phyloP scores from a whole-genome alignment of 2,888 invertebrate species.

The Eurytoma californica region DNA sequence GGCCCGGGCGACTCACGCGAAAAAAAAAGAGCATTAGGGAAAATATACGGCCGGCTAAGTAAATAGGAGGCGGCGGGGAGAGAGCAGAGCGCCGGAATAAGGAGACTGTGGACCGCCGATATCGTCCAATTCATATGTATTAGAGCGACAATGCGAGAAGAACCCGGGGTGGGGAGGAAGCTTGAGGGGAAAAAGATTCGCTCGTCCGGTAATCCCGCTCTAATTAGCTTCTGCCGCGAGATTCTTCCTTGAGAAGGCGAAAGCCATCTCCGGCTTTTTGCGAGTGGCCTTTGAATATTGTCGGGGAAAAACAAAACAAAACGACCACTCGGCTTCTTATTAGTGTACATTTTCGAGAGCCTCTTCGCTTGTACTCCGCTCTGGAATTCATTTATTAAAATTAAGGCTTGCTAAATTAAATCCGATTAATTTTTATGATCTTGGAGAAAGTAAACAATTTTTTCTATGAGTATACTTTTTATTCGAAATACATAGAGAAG shows the following conservation, averaged over 20 bases:
- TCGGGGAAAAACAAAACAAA: neutral
- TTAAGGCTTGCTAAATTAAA: too few species aligned
- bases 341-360: too few species aligned
- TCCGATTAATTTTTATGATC: too few species aligned
- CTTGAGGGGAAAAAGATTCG: neutral
- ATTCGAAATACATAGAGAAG: too few species aligned
- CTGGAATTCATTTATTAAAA: too few species aligned
- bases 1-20: neutral
- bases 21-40: slow-evolving; percentile 13
- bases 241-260: too few species aligned
- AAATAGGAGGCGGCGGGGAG: slow-evolving; percentile 9
- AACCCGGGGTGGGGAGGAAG: neutral
- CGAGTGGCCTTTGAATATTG: neutral
- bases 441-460: too few species aligned
- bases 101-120: neutral
- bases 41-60: slow-evolving; percentile 15
- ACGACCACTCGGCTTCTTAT: too few species aligned
- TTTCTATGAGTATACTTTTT: too few species aligned
- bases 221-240: slow-evolving; percentile 14
- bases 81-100: neutral
- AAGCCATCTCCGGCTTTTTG: neutral
- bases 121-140: slow-evolving; percentile 26
- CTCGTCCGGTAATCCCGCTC: slow-evolving; percentile 9
- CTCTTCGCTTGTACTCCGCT: too few species aligned
- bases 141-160: slow-evolving; percentile 19